Evolutionary conservation across 1,140 invertebrate species (phyloP), one percentile per base, ranked within the genome.

Genomic region (Drosophila littoralis): DNA sequence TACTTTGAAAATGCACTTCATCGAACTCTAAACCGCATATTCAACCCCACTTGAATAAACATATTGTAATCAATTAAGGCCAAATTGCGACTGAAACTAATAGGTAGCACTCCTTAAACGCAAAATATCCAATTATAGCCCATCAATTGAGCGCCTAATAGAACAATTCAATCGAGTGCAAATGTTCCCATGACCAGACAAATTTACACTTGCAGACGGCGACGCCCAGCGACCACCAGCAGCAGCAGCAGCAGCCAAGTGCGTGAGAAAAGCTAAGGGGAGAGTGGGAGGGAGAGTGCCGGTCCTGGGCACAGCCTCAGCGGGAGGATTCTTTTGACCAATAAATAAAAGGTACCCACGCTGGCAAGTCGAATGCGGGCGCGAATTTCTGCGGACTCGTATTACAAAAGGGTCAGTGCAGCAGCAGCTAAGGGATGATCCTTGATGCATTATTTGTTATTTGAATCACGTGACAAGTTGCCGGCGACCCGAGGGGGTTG

Each of bases 391-490:
- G 35, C n/a, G 60, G 46, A 61, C 35, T 75, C 59, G 67, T 15
- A 71, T 75, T 75, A 70, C 67, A 55, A 43, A 40, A 22, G 46
- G 38, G 45, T 12, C 61, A 52, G 61, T 43, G 55, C 38, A 22
- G 13, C 13, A 46, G 32, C 7, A 22, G 51, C 70, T 75, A 84
- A 69, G 84, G 84, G 84, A 84, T 89, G 84, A 89, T 89, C 80
- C 84, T 35, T 63, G 60, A 43, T 69, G 68, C 60, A 68, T 82
- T 89, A 81, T 89, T 89, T 89, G 84, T 89, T 89, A 78, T 89
- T 89, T 79, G 84, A 89, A 89, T 84, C 84, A 89, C 84, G 84
- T 89, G 84, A 89, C 84, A 89, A 89, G 84, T 89, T 89, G 80
- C 46, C 58, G 66, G 69, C 64, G 45, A 61, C 22, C 33, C 6